Evolutionary conservation across 2,888 invertebrate species (phyloP).

Genomic region (Machimus atricapillus): DNA sequence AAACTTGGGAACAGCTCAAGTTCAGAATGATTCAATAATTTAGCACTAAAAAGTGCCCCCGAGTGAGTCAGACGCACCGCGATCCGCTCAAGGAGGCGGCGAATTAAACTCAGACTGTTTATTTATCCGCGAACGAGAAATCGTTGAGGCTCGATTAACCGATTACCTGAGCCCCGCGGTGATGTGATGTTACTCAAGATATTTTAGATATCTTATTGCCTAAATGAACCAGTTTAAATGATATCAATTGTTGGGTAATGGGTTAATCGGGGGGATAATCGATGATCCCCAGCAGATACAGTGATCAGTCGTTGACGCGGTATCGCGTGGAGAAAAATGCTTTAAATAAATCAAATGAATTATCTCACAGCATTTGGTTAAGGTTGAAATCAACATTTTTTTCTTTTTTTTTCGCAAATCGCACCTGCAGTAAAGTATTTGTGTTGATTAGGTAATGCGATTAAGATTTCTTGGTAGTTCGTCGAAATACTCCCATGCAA

Average conservation of each 20-base stretch:
- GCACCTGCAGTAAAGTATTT: neutral
- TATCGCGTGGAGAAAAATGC: neutral
- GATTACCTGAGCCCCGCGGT: neutral
- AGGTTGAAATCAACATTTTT: neutral
- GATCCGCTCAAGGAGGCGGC: neutral
- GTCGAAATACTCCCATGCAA: neutral
- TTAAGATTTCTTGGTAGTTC: neutral
- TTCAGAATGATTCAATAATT: neutral
- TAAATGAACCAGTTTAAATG: neutral
- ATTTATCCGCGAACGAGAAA: neutral
- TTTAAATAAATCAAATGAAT: neutral
- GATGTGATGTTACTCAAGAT: neutral
- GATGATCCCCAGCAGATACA: neutral
- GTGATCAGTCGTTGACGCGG: neutral
- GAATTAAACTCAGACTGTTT: neutral
- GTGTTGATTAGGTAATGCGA: neutral
- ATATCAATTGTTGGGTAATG: neutral
- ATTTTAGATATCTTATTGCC: neutral
- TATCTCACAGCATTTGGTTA: neutral
- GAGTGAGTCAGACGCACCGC: neutral
- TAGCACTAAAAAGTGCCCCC: neutral
- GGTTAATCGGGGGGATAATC: neutral
- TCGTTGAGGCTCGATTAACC: neutral
- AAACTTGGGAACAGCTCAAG: neutral
- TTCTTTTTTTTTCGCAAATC: neutral